Percentiles rank a stretch among this genome's conserved stretches.
phyloP scores from a whole-genome alignment of 2,888 invertebrate genomes.

The Netelia fuscicornis region DNA sequence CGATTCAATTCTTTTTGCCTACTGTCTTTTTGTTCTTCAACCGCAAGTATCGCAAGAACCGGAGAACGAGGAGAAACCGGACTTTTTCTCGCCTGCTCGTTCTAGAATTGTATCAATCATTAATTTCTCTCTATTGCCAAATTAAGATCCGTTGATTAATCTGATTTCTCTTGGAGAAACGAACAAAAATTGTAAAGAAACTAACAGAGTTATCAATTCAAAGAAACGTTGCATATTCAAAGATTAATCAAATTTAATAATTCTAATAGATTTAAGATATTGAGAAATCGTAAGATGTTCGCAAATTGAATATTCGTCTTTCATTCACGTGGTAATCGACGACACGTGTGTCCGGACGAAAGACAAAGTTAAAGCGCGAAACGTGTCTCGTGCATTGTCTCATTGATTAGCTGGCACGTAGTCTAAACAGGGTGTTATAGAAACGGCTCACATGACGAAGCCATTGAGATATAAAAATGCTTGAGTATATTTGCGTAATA shows the following conservation, averaged over 20 bases:
- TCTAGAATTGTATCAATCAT: slow-evolving; percentile 35
- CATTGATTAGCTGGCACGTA: slow-evolving; percentile 2
- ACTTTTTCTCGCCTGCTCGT: slow-evolving; percentile 19
- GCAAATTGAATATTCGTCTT: neutral
- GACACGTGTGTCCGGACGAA: neutral
- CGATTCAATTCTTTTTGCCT: slow-evolving; percentile 58
- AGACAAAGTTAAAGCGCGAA: neutral
- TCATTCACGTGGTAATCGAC: neutral
- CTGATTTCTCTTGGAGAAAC: neutral
- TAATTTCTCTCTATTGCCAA: slow-evolving; percentile 19
- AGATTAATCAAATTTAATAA: neutral
- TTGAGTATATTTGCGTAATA: neutral
- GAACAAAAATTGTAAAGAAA: neutral
- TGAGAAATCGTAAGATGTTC: neutral
- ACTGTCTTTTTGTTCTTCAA: neutral
- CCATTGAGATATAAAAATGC: neutral
- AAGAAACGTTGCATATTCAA: too few relatives aligned
- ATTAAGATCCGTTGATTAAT: neutral
- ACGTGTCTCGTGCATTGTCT: slow-evolving; percentile 4
- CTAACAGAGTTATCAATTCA: neutral
- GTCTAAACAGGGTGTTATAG: neutral
- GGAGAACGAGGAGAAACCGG: slow-evolving; percentile 51
- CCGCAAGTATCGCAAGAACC: slow-evolving; percentile 31
- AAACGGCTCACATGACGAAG: neutral
- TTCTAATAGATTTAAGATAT: neutral